These are phyloP conservation scores for Sylvilagus floridanus DNA, from an alignment of 2,797 vertebrate genomes.

Conservation along the genomic window DNA sequence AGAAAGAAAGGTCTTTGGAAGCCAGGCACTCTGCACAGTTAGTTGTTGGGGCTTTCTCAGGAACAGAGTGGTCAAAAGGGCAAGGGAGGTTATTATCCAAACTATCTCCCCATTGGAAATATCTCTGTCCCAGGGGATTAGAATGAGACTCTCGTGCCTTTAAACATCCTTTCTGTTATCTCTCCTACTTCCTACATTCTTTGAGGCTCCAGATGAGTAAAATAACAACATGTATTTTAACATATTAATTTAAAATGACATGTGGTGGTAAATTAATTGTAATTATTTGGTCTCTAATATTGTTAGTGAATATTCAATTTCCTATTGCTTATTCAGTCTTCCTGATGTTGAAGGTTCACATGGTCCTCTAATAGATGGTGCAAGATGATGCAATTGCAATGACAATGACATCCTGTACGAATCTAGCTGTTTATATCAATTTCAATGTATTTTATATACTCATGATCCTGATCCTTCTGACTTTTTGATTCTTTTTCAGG, in stretches of 20 bases:
- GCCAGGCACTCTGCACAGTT: not conserved
- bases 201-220: not conserved
- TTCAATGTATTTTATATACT: not conserved
- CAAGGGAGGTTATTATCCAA: not conserved
- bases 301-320: constrained; percentile 7
- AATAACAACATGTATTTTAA: not conserved
- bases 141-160: not conserved
- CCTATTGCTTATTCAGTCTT: not conserved
- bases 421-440: not conserved
- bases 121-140: not conserved
- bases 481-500: constrained; percentile 8
- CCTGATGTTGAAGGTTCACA: not conserved
- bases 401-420: not conserved
- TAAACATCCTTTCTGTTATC: not conserved
- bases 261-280: not conserved
- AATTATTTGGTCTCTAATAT: not conserved
- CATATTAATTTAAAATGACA: not conserved
- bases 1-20: constrained; percentile 49
- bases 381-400: not conserved
- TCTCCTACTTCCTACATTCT: not conserved
- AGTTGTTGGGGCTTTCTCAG: constrained; percentile 12
- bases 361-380: too few relatives aligned
- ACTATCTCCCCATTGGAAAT: not conserved
- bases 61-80: not conserved
- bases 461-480: not conserved